Base-by-base conservation (phyloP, 2,888 invertebrate species). In the Philhelius pedissequus region DNA sequence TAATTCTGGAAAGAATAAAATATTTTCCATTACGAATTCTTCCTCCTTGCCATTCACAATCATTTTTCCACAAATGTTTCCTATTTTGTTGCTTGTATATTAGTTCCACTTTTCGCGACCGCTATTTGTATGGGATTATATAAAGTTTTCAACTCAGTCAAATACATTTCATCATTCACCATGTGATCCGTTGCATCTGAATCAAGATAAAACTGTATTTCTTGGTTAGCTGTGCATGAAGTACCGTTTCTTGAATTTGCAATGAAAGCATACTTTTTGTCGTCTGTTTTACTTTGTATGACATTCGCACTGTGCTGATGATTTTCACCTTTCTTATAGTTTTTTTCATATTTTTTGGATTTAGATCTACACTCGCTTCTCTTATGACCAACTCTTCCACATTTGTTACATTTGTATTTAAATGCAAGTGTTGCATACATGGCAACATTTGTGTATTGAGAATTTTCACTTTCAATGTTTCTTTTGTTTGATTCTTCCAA, bases 171-270 rank as follows among this genome's bases (percentile, higher is more conserved):
- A 43, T 30, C n/a, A 7, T 43, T 11, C 15, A 45, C 43, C 22
- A 60, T 60, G n/a, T 60, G 60, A 8, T 60, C 60, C 27, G 60
- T 58, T 58, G 43, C 60, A 27, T 43, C 60, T n/a, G 60, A 60
- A 4, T 60, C 43, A 15, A 58, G 20, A 13, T 43, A 43, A 32
- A 60, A 22, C 13, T 25, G 9, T 43, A 40, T 43, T 27, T 4
- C 7, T 18, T 3, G n/a, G 2, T 40, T 40, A 40, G 7, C 40
- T 40, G 40, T 6, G 2, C n/a, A 18, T n/a, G 15, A 40, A 15
- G 15, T 15, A 30, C 30, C 30, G 30, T 18, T 40, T 18, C 18
- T 32, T 22, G 43, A 60, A 27, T 60, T n/a, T 15, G 43, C 60
- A 27, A 60, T 4, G 11, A 60, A 60, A 8, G 60, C 40, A 15